phyloP scores from a whole-genome alignment of 1,140 invertebrate species.

The Halictus rubicundus region DNA sequence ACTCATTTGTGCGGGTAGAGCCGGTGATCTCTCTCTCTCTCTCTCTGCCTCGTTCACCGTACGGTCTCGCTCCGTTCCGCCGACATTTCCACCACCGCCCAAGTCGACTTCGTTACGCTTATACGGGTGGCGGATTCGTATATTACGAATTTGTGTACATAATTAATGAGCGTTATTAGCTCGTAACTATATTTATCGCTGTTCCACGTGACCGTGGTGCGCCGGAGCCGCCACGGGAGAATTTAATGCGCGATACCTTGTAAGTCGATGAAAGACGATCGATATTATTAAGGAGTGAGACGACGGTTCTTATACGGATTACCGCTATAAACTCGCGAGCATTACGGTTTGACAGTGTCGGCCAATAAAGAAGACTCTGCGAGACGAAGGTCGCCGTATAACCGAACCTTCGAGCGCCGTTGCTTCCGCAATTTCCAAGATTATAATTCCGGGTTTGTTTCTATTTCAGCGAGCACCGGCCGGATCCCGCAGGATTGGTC shows the following conservation, averaged over 20 bases:
- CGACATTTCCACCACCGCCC: constrained; percentile 61
- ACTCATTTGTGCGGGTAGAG: constrained; percentile 73
- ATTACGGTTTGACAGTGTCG: too few relatives aligned
- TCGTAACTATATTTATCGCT: constrained; percentile 52
- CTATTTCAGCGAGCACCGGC: constrained; percentile 7
- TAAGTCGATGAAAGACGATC: constrained; percentile 1
- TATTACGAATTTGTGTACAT: constrained; percentile 56
- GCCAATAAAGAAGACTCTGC: background rate
- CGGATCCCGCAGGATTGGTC: constrained; percentile 29
- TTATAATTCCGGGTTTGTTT: background rate
- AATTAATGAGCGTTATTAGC: constrained; percentile 56
- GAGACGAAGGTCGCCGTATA: background rate
- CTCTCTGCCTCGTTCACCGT: background rate
- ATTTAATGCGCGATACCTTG: constrained; percentile 29
- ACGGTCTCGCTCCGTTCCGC: background rate
- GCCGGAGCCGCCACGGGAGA: background rate
- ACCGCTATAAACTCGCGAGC: background rate
- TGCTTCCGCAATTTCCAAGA: constrained; percentile 9
- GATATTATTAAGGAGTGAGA: background rate
- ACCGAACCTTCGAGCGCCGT: background rate
- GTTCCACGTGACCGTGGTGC: background rate
- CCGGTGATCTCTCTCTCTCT: constrained; percentile 18
- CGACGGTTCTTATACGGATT: background rate
- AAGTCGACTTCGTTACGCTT: constrained; percentile 72
- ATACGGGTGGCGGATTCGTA: constrained; percentile 29